Percentiles rank a stretch among this genome's conserved stretches.
Conservation (phyloP, 1,140 invertebrate genomes). For the Cepaea nemoralis region DNA sequence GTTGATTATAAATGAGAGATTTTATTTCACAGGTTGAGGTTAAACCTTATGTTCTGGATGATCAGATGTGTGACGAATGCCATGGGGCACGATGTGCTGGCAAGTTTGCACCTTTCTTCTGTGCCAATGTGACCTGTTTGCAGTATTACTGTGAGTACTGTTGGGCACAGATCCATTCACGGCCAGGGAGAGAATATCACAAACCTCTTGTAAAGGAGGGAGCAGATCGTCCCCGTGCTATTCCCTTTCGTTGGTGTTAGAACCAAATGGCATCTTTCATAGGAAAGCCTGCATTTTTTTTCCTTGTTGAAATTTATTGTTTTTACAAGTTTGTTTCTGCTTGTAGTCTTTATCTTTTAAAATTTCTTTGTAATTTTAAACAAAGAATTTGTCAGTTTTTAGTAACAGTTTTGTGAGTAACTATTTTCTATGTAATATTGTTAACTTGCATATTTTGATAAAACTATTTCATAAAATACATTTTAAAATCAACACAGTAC, state of each 20-base stretch:
- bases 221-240: conserved; percentile 83
- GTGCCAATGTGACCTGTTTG: conserved; percentile 98
- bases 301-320: not conserved
- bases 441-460: conserved; percentile 4
- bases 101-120: conserved; percentile 99
- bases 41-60: conserved; percentile 98
- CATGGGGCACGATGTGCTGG: conserved; percentile 95
- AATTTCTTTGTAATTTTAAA: not conserved
- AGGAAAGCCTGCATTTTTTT: not conserved
- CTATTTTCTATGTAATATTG: not conserved
- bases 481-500: not conserved
- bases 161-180: conserved; percentile 98
- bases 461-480: not conserved
- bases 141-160: conserved; percentile 99
- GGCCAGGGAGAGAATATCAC: conserved; percentile 96
- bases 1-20: no score
- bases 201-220: conserved; percentile 99
- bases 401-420: conserved; percentile 6
- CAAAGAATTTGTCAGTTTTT: not conserved
- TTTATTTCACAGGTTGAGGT: conserved; percentile 94
- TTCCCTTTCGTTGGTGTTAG: conserved; percentile 71
- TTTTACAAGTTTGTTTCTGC: not conserved
- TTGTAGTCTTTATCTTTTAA: not conserved
- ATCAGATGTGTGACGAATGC: conserved; percentile 99
- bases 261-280: not conserved